phyloP scores from a whole-genome alignment of 2,113 vertebrate genomes.

The Dunckerocampus dactyliophorus region DNA sequence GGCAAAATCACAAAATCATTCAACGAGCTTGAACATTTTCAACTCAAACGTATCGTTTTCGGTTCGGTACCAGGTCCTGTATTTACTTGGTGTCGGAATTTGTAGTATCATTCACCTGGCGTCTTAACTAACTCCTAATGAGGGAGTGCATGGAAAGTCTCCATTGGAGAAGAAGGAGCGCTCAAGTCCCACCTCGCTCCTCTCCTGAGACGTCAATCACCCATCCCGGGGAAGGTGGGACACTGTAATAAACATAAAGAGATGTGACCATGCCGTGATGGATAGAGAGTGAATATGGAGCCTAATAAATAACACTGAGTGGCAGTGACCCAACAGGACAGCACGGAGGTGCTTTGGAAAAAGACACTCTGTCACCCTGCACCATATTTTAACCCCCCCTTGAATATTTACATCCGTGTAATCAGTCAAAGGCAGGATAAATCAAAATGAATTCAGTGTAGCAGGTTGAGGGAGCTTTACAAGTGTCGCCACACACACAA shows the following conservation, averaged over 20 bases:
- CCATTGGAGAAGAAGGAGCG: slow-evolving; percentile 68
- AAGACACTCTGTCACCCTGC: slow-evolving; percentile 53
- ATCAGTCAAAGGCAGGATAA: slow-evolving; percentile 63
- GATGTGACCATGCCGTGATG: slow-evolving; percentile 73
- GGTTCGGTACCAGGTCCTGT: no score
- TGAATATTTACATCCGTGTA: slow-evolving; percentile 67
- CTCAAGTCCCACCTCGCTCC: slow-evolving; percentile 68
- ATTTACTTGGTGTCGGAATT: slow-evolving; percentile 58
- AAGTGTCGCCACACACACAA: background rate
- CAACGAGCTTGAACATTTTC: no score
- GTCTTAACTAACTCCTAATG: slow-evolving; percentile 77
- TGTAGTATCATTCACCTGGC: slow-evolving; percentile 79
- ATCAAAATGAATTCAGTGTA: slow-evolving; percentile 55
- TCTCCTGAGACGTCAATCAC: slow-evolving; percentile 73
- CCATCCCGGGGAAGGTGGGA: slow-evolving; percentile 66
- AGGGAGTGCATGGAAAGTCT: slow-evolving; percentile 64
- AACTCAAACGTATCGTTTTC: no score
- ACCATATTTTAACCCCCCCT: slow-evolving; percentile 56
- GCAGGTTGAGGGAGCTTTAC: slow-evolving; percentile 31
- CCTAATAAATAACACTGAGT: slow-evolving; percentile 75
- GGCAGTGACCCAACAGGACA: slow-evolving; percentile 64
- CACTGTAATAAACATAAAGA: slow-evolving; percentile 75
- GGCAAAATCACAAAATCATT: no score
- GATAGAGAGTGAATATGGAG: slow-evolving; percentile 75
- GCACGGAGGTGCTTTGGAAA: slow-evolving; percentile 48